Conservation (phyloP, 2,888 invertebrate genomes). For the Sinohyriopsis cumingii region DNA sequence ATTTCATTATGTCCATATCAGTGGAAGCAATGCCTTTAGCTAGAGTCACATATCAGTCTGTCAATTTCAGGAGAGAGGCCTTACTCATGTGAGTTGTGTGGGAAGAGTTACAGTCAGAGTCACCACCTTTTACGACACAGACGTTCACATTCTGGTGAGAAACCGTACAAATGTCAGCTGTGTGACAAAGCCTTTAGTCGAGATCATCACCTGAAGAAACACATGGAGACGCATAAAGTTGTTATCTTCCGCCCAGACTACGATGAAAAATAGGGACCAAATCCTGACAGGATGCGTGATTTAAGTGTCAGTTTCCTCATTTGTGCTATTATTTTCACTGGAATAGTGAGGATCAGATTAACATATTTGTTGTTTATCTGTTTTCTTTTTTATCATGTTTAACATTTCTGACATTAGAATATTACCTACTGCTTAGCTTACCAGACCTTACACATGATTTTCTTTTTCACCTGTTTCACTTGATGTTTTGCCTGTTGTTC, state of each 20-base stretch:
- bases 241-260: conserved; percentile 6
- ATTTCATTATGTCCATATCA: neutral
- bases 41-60: neutral
- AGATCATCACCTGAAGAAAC: conserved; percentile 29
- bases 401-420: no score
- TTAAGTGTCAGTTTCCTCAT: no score
- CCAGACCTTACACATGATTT: no score
- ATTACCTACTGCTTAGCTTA: no score
- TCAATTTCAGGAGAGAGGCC: conserved; percentile 22
- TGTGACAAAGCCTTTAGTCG: conserved; percentile 25
- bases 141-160: conserved; percentile 14
- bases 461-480: no score
- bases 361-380: no score
- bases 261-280: no score
- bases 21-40: neutral
- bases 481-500: no score
- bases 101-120: conserved; percentile 21
- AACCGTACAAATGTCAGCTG: conserved; percentile 17
- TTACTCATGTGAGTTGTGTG: conserved; percentile 22
- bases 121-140: conserved; percentile 12
- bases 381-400: no score
- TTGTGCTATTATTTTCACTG: no score
- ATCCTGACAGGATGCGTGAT: no score
- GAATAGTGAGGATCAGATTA: no score
- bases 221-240: conserved; percentile 21